Evolutionary conservation across 2,113 vertebrate species (phyloP).

Genomic region (Thermophis baileyi): DNA sequence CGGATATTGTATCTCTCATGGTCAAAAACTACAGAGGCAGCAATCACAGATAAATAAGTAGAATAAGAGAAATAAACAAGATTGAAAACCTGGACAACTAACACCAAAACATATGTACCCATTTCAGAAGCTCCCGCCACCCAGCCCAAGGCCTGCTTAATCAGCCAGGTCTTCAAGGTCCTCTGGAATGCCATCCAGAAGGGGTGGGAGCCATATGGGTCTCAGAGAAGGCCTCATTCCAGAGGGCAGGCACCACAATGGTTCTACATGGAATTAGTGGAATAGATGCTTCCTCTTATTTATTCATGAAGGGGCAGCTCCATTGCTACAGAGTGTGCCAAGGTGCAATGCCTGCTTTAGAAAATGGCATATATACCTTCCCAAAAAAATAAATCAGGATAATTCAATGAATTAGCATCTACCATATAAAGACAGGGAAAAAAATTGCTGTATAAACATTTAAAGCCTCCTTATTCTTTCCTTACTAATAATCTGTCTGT

Average conservation of each 20-base stretch:
- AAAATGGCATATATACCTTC: background rate
- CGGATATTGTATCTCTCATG: no score
- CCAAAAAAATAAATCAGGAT: background rate
- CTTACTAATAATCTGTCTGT: slow-evolving; percentile 27
- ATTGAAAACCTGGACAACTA: background rate
- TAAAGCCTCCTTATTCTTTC: slow-evolving; percentile 47
- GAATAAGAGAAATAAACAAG: background rate
- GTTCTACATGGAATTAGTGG: background rate
- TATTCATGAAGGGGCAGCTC: background rate
- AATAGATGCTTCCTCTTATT: background rate
- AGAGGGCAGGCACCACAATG: background rate
- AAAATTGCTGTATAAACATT: background rate
- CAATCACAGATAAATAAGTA: background rate
- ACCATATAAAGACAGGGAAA: background rate
- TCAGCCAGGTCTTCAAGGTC: background rate
- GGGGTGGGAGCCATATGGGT: background rate
- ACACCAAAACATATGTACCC: background rate
- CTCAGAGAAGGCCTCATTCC: background rate
- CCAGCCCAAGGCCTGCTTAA: background rate
- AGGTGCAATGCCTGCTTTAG: background rate
- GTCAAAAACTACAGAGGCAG: no score
- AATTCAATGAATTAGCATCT: background rate
- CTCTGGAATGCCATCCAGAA: background rate
- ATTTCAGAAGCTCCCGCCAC: background rate
- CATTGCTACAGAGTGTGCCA: background rate